Conservation (phyloP, 2,797 vertebrate species). For the Tenualosa ilisha region DNA sequence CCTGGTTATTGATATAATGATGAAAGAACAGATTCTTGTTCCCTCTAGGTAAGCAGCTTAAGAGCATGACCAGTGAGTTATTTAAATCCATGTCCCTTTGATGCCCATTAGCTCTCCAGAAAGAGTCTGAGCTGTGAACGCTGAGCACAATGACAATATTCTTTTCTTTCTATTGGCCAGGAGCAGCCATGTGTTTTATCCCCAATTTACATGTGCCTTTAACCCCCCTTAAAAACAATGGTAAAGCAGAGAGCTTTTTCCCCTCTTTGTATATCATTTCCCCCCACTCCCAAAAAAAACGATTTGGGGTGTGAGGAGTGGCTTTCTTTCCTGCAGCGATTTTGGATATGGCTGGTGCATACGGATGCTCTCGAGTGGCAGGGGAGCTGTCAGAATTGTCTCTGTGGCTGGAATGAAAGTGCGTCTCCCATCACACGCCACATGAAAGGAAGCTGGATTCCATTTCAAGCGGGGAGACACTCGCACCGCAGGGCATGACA, state of each 20-base stretch:
- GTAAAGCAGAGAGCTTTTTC: background rate
- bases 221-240: slow-evolving; percentile 5
- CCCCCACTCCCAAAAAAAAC: background rate
- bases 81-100: slow-evolving; percentile 46
- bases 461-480: slow-evolving; percentile 49
- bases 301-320: background rate
- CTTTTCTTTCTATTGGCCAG: background rate
- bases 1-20: slow-evolving; percentile 39
- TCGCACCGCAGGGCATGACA: slow-evolving; percentile 50
- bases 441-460: slow-evolving; percentile 56
- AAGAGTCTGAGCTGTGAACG: background rate
- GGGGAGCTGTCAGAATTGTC: slow-evolving; percentile 46
- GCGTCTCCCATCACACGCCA: slow-evolving; percentile 48
- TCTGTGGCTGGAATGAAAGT: slow-evolving; percentile 54
- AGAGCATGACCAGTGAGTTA: slow-evolving; percentile 47
- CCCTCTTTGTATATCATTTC: background rate
- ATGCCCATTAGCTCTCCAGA: slow-evolving; percentile 41
- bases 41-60: slow-evolving; percentile 46
- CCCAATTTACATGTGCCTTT: background rate
- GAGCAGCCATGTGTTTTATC: background rate
- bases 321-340: background rate
- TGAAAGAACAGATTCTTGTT: slow-evolving; percentile 33
- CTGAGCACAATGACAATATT: background rate
- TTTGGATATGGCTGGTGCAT: slow-evolving; percentile 8
- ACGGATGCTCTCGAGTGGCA: background rate